Percentiles rank a stretch among this genome's conserved stretches.
Evolutionary conservation across 2,113 vertebrate genomes (phyloP).

Genomic region (Thymallus thymallus): DNA sequence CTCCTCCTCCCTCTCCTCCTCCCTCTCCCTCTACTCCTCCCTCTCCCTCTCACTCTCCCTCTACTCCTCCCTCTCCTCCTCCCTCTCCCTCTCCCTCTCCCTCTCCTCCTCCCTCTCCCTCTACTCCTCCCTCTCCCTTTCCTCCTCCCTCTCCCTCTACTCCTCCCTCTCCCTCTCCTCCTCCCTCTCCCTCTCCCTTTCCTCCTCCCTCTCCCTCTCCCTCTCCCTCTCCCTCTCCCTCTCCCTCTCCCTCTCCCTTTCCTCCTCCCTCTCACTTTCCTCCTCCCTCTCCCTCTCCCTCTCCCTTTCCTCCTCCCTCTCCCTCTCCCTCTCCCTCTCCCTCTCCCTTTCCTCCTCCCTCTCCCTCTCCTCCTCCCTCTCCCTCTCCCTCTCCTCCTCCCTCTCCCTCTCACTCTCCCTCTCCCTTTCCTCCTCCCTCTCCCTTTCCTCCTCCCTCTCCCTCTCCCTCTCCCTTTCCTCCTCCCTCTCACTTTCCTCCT

Average conservation of each 20-base stretch:
- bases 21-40: background rate
- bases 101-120: no score
- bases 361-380: background rate
- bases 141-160: no score
- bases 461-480: no score
- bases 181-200: background rate
- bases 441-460: background rate
- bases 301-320: background rate
- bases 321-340: background rate
- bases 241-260: background rate
- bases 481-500: background rate
- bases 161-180: background rate
- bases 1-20: background rate
- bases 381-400: background rate
- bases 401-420: background rate
- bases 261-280: background rate
- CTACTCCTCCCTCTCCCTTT: no score
- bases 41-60: no score
- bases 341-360: background rate
- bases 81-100: no score
- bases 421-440: background rate
- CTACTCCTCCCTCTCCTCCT: no score
- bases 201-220: no score
- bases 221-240: background rate
- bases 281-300: background rate